phyloP scores from a whole-genome alignment of 23 tunicate genomes.

The Diplosoma virens region DNA sequence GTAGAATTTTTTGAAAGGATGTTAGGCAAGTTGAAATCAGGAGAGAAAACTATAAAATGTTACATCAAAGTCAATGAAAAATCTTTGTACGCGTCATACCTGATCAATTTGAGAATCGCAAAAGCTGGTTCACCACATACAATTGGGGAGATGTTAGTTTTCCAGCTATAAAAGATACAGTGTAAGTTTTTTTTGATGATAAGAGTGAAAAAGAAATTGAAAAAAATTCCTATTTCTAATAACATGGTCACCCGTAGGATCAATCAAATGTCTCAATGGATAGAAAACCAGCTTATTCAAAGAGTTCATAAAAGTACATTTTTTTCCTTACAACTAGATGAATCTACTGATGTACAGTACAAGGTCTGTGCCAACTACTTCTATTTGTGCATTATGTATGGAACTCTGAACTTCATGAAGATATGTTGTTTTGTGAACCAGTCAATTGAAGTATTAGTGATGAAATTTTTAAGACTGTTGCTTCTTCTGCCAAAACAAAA shows the following conservation, averaged over 20 bases:
- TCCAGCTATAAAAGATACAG: not conserved
- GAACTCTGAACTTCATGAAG: not conserved
- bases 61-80: conserved; percentile 17
- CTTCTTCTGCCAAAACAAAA: not conserved
- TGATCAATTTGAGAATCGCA: conserved; percentile 11
- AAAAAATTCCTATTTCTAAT: conserved; percentile 8
- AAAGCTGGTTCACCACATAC: conserved; percentile 12
- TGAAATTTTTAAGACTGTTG: conserved; percentile 10
- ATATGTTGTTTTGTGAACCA: not conserved
- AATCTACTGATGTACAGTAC: conserved; percentile 12
- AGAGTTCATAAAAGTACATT: conserved; percentile 2
- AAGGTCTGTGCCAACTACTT: not conserved
- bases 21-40: not conserved
- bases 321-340: conserved; percentile 11
- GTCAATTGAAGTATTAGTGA: not conserved
- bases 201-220: not conserved
- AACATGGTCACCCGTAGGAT: not conserved
- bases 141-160: conserved; percentile 1
- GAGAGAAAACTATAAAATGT: not conserved
- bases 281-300: conserved; percentile 11
- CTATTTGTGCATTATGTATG: not conserved
- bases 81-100: conserved; percentile 16
- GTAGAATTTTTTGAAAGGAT: not conserved
- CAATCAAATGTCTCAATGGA: not conserved
- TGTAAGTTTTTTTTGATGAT: not conserved